Evolutionary conservation across 2,797 vertebrate species (phyloP), one percentile per base, ranked within the genome.

Genomic region (Sternarchorhynchus goeldii): DNA sequence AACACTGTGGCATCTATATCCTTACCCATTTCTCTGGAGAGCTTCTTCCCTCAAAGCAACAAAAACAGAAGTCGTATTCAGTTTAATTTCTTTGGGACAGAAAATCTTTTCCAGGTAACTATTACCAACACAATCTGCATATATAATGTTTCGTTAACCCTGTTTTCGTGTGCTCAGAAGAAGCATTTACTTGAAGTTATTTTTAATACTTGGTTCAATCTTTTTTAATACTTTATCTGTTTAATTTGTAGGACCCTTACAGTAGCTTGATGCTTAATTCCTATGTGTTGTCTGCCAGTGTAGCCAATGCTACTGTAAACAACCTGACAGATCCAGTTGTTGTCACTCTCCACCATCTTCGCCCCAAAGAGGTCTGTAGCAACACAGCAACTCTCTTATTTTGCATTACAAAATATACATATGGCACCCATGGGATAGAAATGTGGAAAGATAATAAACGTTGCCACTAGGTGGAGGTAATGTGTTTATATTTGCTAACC

Each of bases 21-120:
- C 84, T 87, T 98, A 82, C 96, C 96, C 1, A 73, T 85, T 68
- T 86, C 84, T 0, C 77, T 96, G 81, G 83, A 87, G 36, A 79
- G 84, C 53, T 92, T 90, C 63, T 87, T 94, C 4, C 78, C 77
- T 3, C 45, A 76, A 2, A 84, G 74, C 53, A 76, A 41, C 8
- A 62, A 50, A 69, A 89, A 88, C 0, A 90, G 25, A 73, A 91
- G 90, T 0, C 93, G 94, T 55, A 87, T 98, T 73, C 95, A 96
- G 86, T 98, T 98, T 85, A 94, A 93, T 31, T 98, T 96, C 87
- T 95, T 94, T 83, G 94, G 90, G 59, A 89, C 83, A 10, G 72
- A 88, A 18, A 89, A 92, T 0, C 93, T 96, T 50, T 98, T 98
- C 87, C 81, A 83, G 93, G 96, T 98, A 93, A 71, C 10, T 25